A percentile compares a stretch with the other conserved stretches of the same genome.
These are phyloP conservation scores for Orthonychiurus folsomi DNA, from an alignment of 2,888 invertebrate species.

Conservation along the genomic window DNA sequence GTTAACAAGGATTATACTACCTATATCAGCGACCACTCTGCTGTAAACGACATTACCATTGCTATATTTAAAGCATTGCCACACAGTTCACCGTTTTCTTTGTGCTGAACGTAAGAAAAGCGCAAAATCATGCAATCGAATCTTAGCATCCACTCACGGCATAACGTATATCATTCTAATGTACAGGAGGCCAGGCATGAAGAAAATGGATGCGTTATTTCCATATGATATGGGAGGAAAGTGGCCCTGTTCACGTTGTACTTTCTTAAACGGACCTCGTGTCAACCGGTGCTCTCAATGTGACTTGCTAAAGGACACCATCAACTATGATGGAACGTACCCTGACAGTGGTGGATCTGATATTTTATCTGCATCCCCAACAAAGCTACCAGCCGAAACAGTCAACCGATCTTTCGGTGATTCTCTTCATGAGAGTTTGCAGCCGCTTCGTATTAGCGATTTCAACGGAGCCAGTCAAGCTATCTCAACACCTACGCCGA, in stretches of 20 bases:
- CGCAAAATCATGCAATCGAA: too few species aligned
- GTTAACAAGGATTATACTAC: too few species aligned
- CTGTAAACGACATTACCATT: too few species aligned
- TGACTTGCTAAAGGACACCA: neutral
- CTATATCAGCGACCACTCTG: too few species aligned
- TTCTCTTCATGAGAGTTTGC: neutral
- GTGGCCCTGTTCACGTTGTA: conserved; percentile 59
- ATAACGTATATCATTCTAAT: too few species aligned
- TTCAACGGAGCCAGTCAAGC: neutral
- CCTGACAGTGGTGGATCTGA: neutral
- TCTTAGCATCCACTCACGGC: too few species aligned
- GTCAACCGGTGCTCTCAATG: conserved; percentile 57
- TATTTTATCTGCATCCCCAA: neutral
- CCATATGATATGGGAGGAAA: too few species aligned
- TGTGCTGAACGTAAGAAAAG: too few species aligned
- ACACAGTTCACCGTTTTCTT: too few species aligned
- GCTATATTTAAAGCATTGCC: too few species aligned
- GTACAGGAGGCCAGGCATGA: too few species aligned
- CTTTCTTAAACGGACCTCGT: conserved; percentile 93
- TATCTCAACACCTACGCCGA: neutral
- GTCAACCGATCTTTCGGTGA: neutral
- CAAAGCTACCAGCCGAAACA: neutral
- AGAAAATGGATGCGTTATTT: too few species aligned
- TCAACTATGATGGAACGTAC: neutral
- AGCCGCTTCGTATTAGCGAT: neutral